Evolutionary conservation across 35 echinoderm and acorn worm species (phyloP).

Genomic region (Diadema setosum): DNA sequence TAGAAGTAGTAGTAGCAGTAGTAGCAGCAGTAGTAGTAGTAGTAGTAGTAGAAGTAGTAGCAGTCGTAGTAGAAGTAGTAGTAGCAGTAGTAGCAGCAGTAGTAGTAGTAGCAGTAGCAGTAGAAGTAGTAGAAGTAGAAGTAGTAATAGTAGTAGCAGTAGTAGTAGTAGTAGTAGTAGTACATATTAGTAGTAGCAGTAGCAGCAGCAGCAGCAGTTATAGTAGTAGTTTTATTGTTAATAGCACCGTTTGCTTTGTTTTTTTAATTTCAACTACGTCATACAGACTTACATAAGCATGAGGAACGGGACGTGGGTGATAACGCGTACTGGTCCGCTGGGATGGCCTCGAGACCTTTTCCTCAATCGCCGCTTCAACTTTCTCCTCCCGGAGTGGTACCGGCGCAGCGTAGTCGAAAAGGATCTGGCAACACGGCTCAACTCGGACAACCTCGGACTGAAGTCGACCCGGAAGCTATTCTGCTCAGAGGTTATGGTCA

Average conservation of each 20-base stretch:
- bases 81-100: too few relatives aligned
- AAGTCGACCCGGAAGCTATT: slow-evolving; percentile 55
- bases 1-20: too few relatives aligned
- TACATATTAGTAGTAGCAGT: not conserved
- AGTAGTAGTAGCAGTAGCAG: too few relatives aligned
- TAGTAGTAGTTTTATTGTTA: not conserved
- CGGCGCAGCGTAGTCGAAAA: slow-evolving; percentile 17
- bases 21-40: too few relatives aligned
- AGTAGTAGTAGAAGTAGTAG: too few relatives aligned
- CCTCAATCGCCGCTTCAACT: slow-evolving; percentile 45
- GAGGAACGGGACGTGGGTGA: slow-evolving; percentile 72
- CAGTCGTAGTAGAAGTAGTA: too few relatives aligned
- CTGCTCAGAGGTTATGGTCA: slow-evolving; percentile 67
- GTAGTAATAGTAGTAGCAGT: too few relatives aligned
- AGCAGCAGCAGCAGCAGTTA: not conserved
- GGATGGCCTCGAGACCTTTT: slow-evolving; percentile 53
- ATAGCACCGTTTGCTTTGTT: not conserved
- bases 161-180: not conserved
- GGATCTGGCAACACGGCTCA: slow-evolving; percentile 4
- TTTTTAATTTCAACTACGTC: not conserved
- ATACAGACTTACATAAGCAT: slow-evolving; percentile 69
- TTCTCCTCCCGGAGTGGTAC: slow-evolving; percentile 30
- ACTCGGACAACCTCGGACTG: slow-evolving; percentile 67
- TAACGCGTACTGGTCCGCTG: slow-evolving; percentile 42
- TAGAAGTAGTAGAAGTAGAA: not conserved